A percentile compares a stretch with the other conserved stretches of the same genome.
phyloP scores from a whole-genome alignment of 2,888 invertebrate genomes.

The Neoscelio sp. region DNA sequence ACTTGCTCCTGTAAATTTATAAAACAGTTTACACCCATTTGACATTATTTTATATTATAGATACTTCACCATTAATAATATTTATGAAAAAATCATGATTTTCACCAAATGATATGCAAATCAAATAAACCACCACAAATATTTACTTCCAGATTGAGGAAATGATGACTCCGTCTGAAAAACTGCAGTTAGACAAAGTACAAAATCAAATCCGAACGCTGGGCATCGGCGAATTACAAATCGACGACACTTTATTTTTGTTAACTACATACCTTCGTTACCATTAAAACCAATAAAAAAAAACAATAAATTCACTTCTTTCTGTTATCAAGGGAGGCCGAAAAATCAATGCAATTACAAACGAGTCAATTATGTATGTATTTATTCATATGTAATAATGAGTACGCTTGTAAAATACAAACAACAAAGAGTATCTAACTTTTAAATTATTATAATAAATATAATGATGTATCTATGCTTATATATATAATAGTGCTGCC shows the following conservation, averaged over 20 bases:
- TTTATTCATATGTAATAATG: conserved; percentile 82
- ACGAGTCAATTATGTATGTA: conserved; percentile 79
- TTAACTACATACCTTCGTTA: conserved; percentile 90
- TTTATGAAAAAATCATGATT: too few species aligned
- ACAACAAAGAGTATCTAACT: conserved; percentile 83
- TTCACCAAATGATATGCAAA: too few species aligned
- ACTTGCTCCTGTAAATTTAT: too few species aligned
- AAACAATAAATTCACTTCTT: too few species aligned
- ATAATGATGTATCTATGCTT: conserved; percentile 82
- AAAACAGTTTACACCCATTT: too few species aligned
- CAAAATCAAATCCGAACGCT: conserved; percentile 90
- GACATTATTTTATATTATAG: too few species aligned
- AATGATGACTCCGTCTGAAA: conserved; percentile 94
- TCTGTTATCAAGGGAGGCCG: too few species aligned
- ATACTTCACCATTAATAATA: too few species aligned
- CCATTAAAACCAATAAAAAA: too few species aligned
- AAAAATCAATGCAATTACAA: conserved; percentile 31
- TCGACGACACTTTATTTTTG: conserved; percentile 93
- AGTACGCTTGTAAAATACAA: conserved; percentile 83
- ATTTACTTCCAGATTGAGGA: conserved; percentile 90
- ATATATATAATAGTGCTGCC: conserved; percentile 78
- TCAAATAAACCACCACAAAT: too few species aligned
- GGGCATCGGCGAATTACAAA: conserved; percentile 90
- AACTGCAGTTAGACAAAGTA: conserved; percentile 89
- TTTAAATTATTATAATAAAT: conserved; percentile 83